Evolutionary conservation across 1,140 invertebrate species (phyloP).

Genomic region (Limonius californicus): DNA sequence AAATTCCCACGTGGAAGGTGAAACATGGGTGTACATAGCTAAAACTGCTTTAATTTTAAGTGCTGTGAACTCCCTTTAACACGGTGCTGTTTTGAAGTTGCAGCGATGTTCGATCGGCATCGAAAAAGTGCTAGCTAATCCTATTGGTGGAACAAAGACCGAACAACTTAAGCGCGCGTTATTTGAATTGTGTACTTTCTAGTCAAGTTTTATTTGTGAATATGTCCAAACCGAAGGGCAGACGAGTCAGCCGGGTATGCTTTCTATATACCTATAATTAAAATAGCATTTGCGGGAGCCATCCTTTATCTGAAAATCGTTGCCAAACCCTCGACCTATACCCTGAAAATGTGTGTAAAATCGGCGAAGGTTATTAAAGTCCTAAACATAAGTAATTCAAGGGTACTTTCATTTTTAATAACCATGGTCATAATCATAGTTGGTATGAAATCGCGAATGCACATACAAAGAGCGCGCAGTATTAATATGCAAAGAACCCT

Average conservation of each 20-base stretch:
- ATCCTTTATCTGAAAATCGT: too few species aligned
- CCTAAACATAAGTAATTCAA: too few species aligned
- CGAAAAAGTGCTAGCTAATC: slow-evolving; percentile 2
- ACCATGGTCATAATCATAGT: too few species aligned
- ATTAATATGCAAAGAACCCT: too few species aligned
- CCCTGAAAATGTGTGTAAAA: too few species aligned
- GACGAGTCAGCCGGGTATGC: neutral
- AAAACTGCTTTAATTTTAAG: neutral
- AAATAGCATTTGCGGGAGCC: too few species aligned
- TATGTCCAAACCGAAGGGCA: neutral
- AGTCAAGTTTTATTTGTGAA: slow-evolving; percentile 1
- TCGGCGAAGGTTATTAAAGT: too few species aligned
- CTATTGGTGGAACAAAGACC: slow-evolving; percentile 4
- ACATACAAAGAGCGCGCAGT: too few species aligned
- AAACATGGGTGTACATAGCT: neutral
- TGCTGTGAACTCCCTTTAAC: neutral
- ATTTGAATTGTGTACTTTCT: slow-evolving; percentile 12
- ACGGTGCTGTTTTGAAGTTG: neutral
- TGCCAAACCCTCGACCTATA: too few species aligned
- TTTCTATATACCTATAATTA: neutral
- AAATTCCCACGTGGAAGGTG: slow-evolving; percentile 1
- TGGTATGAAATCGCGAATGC: too few species aligned
- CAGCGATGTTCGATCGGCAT: neutral
- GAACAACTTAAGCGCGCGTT: neutral
- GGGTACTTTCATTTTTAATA: too few species aligned